Conservation (phyloP, 2,797 vertebrate genomes). For the Acipenser transmontanus region DNA sequence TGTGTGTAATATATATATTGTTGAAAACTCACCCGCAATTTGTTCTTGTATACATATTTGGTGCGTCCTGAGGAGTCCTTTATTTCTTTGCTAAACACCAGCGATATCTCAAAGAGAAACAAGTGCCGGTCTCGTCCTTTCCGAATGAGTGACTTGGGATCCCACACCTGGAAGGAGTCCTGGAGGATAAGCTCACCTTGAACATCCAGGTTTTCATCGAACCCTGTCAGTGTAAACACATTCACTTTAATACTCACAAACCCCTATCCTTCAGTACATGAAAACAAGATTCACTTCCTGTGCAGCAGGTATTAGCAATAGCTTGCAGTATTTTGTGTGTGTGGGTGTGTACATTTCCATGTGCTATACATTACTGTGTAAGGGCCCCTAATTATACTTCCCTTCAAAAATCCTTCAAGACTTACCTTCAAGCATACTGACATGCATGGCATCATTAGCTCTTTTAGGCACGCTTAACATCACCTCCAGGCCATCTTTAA, state of each 20-base stretch:
- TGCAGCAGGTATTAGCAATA: neutral
- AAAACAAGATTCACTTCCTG: too few species aligned
- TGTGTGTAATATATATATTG: neutral
- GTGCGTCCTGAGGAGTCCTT: constrained; percentile 94
- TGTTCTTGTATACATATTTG: constrained; percentile 98
- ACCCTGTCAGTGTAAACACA: constrained; percentile 56
- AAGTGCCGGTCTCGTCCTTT: constrained; percentile 93
- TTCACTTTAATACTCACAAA: too few species aligned
- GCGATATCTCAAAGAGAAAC: constrained; percentile 94
- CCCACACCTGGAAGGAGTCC: constrained; percentile 98
- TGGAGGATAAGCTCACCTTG: constrained; percentile 95
- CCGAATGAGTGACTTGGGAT: constrained; percentile 92
- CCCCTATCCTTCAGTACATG: too few species aligned
- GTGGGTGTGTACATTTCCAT: neutral
- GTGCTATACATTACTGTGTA: too few species aligned
- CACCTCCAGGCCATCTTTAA: constrained; percentile 94
- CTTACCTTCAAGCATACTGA: constrained; percentile 95
- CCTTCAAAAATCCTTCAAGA: neutral
- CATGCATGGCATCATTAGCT: constrained; percentile 95
- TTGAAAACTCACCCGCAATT: constrained; percentile 75
- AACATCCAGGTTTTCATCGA: constrained; percentile 92
- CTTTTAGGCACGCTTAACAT: constrained; percentile 95
- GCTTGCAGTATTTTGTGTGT: neutral
- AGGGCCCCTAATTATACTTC: too few species aligned
- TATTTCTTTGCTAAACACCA: constrained; percentile 96